Percentiles rank a stretch among this genome's conserved stretches.
Conservation (phyloP, 2,797 vertebrate species). For the Monodelphis domestica region DNA sequence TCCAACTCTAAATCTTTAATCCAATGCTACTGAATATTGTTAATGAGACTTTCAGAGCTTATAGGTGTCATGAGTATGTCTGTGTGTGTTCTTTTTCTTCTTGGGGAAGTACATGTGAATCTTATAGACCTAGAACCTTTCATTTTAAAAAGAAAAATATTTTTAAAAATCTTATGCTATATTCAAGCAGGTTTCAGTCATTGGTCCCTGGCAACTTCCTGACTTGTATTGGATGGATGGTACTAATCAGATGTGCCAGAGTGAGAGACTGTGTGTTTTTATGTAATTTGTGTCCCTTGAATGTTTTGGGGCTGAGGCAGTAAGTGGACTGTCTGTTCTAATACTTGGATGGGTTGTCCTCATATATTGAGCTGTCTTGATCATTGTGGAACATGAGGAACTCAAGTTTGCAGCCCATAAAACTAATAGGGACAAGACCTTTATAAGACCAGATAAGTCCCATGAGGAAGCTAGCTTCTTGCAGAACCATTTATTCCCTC, state of each 20-base stretch:
- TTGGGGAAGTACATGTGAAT: neutral
- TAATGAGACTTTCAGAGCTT: neutral
- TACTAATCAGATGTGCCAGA: neutral
- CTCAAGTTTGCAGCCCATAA: neutral
- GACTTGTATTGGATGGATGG: neutral
- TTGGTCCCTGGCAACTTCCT: neutral
- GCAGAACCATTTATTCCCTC: neutral
- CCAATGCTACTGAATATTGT: neutral
- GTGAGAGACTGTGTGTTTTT: neutral
- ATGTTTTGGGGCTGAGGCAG: neutral
- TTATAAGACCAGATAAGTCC: neutral
- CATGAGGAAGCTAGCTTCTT: neutral
- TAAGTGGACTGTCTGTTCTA: neutral
- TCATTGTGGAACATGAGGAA: neutral
- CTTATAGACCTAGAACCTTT: neutral
- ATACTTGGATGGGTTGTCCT: neutral
- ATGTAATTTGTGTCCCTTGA: neutral
- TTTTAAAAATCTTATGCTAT: neutral
- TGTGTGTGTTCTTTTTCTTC: neutral
- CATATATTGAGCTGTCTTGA: neutral
- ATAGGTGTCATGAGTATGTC: neutral
- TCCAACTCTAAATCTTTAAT: neutral
- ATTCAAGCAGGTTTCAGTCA: neutral
- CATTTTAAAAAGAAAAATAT: neutral
- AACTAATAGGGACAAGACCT: neutral